Evolutionary conservation across 2,113 vertebrate genomes (phyloP), one percentile per base, ranked within the genome.

Genomic region (Heterocephalus glaber): DNA sequence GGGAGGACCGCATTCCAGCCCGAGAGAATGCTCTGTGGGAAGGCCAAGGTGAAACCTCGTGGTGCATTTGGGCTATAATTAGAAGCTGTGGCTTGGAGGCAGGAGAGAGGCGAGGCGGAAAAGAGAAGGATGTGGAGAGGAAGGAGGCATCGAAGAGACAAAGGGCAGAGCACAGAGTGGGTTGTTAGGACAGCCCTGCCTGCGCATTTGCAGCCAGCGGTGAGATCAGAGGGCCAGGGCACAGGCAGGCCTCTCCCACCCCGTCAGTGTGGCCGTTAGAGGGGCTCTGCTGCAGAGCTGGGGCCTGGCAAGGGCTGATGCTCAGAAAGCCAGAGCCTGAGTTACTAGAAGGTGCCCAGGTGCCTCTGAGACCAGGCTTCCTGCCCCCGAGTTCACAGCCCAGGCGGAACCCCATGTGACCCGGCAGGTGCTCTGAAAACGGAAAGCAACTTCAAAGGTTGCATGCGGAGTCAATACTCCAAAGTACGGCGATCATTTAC

Each of bases 391-490:
- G 9, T 0, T 2, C 28, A 24, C 2, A 14, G 4, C 28, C 66
- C 26, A 49, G 52, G 30, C 79, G 17, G 24, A 14, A n/a, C 20
- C 6, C 80, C 58, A 30, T 0, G 0, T n/a, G 13, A 38, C 44
- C 38, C 58, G 4, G 0, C 14, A 35, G 30, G 0, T 58, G 5
- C 47, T 33, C 0, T 65, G 79, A 52, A 72, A 41, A 41, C 91
- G 41, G 30, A 90, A 89, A 79, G 79, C 44, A 33, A 60, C 84
- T 94, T 95, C 96, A 93, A 41, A 74, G 7, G 2, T 66, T 84
- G 4, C 17, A 49, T 28, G 22, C 24, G 47, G 58, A 89, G 56
- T 92, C 90, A 89, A 1, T 49, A 16, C 65, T 58, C 16, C 3
- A 1, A 52, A 65, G 77, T 26, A 79, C 19, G 56, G 56, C 5